phyloP scores from a whole-genome alignment of 37 sponge, comb jelly and placozoan species.

The Aplysina aerophoba region DNA sequence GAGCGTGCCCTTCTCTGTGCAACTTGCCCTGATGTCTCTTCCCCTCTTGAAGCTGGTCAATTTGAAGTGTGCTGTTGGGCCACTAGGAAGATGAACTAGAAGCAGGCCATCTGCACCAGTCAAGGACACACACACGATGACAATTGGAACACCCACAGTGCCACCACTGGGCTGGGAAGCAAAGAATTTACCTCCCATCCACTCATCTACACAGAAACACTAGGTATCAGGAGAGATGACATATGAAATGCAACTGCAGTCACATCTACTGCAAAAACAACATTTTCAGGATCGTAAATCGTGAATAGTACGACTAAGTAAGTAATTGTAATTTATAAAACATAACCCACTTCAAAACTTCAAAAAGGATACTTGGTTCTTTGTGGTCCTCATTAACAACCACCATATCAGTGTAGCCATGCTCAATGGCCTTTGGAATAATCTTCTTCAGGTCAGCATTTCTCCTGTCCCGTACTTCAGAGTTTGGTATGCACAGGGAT shows the following conservation, averaged over 20 bases:
- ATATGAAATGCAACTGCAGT: background rate
- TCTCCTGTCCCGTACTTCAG: slow-evolving; percentile 72
- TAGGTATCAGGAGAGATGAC: background rate
- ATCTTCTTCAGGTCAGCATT: slow-evolving; percentile 81
- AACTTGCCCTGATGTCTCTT: slow-evolving; percentile 63
- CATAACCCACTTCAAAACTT: background rate
- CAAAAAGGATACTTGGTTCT: slow-evolving; percentile 82
- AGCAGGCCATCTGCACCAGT: slow-evolving; percentile 71
- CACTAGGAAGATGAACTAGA: slow-evolving; percentile 90
- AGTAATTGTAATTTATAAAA: too few species aligned
- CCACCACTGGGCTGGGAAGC: too few species aligned
- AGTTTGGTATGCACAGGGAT: slow-evolving; percentile 82
- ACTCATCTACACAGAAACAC: too few species aligned
- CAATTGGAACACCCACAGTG: background rate
- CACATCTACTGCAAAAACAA: background rate
- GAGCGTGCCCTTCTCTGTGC: too few species aligned
- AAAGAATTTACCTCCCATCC: too few species aligned
- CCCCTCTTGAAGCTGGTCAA: slow-evolving; percentile 79
- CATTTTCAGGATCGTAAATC: too few species aligned
- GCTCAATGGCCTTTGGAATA: slow-evolving; percentile 64
- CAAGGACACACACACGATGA: background rate
- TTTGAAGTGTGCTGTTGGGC: slow-evolving; percentile 97
- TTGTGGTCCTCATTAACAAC: slow-evolving; percentile 93
- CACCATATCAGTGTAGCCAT: slow-evolving; percentile 79
- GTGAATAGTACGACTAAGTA: too few species aligned